phyloP scores from a whole-genome alignment of 2,113 vertebrate genomes.

The Hydrochoerus hydrochaeris region DNA sequence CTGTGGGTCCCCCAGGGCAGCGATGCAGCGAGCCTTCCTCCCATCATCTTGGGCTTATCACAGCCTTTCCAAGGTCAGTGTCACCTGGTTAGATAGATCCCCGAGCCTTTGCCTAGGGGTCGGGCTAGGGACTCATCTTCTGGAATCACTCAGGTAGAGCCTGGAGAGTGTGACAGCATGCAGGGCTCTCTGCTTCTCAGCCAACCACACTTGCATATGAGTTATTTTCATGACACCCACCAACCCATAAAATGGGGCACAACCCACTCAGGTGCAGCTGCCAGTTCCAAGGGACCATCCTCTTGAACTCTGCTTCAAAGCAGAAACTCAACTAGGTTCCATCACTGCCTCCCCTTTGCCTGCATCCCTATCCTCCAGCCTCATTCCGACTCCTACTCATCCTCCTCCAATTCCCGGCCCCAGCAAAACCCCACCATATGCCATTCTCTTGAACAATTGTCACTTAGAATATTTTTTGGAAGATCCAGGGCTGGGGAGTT shows the following conservation, averaged over 20 bases:
- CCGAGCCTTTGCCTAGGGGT: background rate
- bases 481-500: background rate
- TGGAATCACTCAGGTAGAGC: background rate
- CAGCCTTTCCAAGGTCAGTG: background rate
- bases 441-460: background rate
- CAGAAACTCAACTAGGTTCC: background rate
- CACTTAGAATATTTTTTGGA: background rate
- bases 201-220: accelerated
- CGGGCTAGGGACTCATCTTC: background rate
- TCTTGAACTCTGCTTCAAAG: background rate
- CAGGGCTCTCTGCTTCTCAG: background rate
- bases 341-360: background rate
- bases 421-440: background rate
- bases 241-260: background rate
- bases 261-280: background rate
- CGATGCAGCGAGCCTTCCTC: background rate
- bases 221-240: background rate
- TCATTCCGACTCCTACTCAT: accelerated
- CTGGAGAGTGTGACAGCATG: background rate
- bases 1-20: too few species aligned
- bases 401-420: background rate
- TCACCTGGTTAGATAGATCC: background rate
- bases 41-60: background rate
- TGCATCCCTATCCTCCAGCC: accelerated
- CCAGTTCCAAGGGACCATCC: background rate